Evolutionary conservation across 2,888 invertebrate genomes (phyloP).

Genomic region (Trypoxylon attenuatum): DNA sequence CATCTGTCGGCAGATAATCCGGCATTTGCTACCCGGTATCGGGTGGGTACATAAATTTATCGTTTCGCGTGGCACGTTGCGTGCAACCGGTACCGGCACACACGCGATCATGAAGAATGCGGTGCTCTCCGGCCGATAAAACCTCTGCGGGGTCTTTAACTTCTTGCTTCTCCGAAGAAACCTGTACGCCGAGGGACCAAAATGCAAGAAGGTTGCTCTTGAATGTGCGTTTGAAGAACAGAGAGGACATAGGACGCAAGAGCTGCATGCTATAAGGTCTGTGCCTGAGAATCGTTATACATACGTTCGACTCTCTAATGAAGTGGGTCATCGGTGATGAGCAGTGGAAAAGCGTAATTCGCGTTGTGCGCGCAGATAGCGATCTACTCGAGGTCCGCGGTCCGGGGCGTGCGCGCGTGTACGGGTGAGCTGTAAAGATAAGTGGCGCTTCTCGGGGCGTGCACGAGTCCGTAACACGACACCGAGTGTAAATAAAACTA

Average conservation of each 20-base stretch:
- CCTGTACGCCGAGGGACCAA: too few species aligned
- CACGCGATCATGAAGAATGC: conserved; percentile 17
- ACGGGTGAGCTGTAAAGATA: conserved; percentile 31
- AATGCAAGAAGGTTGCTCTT: too few species aligned
- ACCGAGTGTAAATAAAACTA: conserved; percentile 53
- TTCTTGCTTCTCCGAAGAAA: too few species aligned
- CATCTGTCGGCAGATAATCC: conserved; percentile 17
- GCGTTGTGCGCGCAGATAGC: conserved; percentile 24
- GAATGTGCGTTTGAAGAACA: too few species aligned
- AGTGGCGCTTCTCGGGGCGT: conserved; percentile 35
- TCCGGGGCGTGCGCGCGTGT: conserved; percentile 4
- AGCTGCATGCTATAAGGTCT: too few species aligned
- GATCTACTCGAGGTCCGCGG: conserved; percentile 10
- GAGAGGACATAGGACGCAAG: too few species aligned
- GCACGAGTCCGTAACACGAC: conserved; percentile 57
- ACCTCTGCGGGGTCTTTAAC: not conserved
- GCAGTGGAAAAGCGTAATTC: conserved; percentile 23
- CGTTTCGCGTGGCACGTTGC: conserved; percentile 15
- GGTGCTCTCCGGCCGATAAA: conserved; percentile 13
- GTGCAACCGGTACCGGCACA: conserved; percentile 4
- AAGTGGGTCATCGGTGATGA: conserved; percentile 43
- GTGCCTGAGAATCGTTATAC: too few species aligned
- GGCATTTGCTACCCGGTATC: conserved; percentile 13
- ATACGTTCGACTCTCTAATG: too few species aligned
- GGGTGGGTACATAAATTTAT: conserved; percentile 19